Percentiles rank a stretch among this genome's conserved stretches.
Conservation (phyloP, 1,140 invertebrate species). For the Drosophila bipectinata region DNA sequence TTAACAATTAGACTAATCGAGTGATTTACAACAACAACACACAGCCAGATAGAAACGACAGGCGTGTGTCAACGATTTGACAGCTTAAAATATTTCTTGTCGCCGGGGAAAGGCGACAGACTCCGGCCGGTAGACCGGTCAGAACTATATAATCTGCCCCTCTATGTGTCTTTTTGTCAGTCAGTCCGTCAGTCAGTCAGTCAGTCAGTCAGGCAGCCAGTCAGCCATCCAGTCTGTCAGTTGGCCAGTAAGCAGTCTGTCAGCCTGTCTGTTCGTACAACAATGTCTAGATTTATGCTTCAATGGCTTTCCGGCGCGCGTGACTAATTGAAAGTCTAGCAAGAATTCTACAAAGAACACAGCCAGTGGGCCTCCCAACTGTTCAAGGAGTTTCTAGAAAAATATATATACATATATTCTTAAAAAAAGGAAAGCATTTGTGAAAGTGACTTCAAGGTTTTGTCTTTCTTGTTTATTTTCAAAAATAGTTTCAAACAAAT, state of each 20-base stretch:
- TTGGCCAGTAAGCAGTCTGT: constrained; percentile 49
- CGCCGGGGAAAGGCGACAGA: constrained; percentile 44
- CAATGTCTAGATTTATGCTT: constrained; percentile 80
- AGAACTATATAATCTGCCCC: constrained; percentile 7
- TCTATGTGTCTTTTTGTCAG: constrained; percentile 22
- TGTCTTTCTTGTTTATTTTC: neutral
- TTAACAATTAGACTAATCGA: constrained; percentile 81
- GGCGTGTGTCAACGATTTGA: constrained; percentile 78
- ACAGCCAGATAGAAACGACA: constrained; percentile 44
- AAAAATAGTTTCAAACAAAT: no score
- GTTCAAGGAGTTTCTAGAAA: constrained; percentile 2
- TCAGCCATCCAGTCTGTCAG: constrained; percentile 49
- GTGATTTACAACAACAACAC: constrained; percentile 61
- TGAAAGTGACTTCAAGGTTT: neutral
- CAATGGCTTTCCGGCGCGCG: constrained; percentile 67
- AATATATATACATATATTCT: no score
- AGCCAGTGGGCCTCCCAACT: constrained; percentile 51
- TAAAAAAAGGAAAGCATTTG: neutral
- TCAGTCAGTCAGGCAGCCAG: constrained; percentile 18
- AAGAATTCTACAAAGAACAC: constrained; percentile 49
- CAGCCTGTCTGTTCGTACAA: constrained; percentile 55
- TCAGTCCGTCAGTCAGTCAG: constrained; percentile 14
- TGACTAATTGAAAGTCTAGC: constrained; percentile 81
- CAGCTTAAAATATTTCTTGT: constrained; percentile 76
- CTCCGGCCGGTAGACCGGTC: constrained; percentile 26